These are phyloP conservation scores for Drosophila sproati DNA, from an alignment of 1,140 invertebrate genomes.

Conservation along the genomic window DNA sequence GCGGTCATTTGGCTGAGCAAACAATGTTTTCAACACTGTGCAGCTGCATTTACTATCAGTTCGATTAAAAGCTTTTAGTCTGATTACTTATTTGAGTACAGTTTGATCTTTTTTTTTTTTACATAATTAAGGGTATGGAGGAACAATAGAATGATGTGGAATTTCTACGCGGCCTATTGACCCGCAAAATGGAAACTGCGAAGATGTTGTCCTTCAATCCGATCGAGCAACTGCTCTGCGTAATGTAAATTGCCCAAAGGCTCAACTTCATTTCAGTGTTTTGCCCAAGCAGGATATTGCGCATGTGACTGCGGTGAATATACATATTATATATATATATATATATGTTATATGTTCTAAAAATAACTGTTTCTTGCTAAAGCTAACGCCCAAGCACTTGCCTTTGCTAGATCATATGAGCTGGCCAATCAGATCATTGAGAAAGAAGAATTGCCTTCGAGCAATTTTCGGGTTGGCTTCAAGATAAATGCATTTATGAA, in stretches of 20 bases:
- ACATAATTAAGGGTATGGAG: neutral
- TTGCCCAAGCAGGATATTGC: conserved; percentile 50
- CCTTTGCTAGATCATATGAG: conserved; percentile 60
- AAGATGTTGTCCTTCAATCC: conserved; percentile 49
- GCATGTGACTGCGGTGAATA: conserved; percentile 46
- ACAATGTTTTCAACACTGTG: neutral
- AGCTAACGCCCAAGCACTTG: conserved; percentile 54
- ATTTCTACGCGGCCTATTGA: conserved; percentile 14
- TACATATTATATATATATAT: neutral
- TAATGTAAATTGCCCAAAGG: conserved; percentile 40
- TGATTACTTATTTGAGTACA: neutral
- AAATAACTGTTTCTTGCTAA: neutral
- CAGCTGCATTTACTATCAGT: neutral
- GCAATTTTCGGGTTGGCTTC: conserved; percentile 61
- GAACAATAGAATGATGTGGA: neutral
- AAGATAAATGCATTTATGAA: conserved; percentile 58
- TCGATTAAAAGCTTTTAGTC: neutral
- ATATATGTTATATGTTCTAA: neutral
- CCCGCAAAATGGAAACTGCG: conserved; percentile 31
- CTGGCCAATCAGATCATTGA: conserved; percentile 58
- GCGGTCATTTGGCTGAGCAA: no score
- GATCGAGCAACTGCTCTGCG: conserved; percentile 56
- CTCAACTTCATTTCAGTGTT: conserved; percentile 56
- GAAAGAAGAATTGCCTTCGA: conserved; percentile 25
- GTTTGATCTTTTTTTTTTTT: neutral